A percentile compares a stretch with the other conserved stretches of the same genome.
Conservation (phyloP, 2,888 invertebrate species). For the Helicoverpa assulta region DNA sequence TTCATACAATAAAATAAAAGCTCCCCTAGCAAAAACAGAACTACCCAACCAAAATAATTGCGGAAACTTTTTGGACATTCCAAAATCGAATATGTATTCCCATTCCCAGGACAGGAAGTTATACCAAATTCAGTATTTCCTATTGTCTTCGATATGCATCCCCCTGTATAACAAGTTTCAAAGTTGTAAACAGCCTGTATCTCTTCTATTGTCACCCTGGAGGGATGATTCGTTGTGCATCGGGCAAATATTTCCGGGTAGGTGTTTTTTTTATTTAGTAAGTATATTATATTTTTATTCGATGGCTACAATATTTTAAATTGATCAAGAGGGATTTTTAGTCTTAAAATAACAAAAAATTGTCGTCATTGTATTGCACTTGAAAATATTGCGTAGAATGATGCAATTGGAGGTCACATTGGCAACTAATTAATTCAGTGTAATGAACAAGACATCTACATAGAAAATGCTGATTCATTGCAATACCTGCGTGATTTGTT, state of each 20-base stretch:
- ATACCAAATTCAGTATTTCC: conserved; percentile 61
- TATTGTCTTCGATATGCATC: conserved; percentile 61
- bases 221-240: conserved; percentile 73
- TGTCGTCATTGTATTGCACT: too few species aligned
- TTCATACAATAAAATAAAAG: too few species aligned
- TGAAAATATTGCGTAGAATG: background rate
- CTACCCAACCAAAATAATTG: conserved; percentile 33
- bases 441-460: background rate
- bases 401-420: too few species aligned
- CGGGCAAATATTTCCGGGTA: conserved; percentile 72
- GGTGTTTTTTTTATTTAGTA: conserved; percentile 52
- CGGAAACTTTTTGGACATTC: conserved; percentile 50
- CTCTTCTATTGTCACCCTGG: conserved; percentile 65
- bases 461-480: background rate
- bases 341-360: too few species aligned
- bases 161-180: conserved; percentile 58
- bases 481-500: background rate
- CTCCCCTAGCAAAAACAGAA: conserved; percentile 14
- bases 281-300: conserved; percentile 60
- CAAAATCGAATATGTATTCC: conserved; percentile 43
- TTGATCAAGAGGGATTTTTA: too few species aligned
- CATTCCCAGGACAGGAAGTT: conserved; percentile 51
- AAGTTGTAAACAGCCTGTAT: conserved; percentile 58
- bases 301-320: conserved; percentile 14
- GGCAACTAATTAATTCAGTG: background rate